Evolutionary conservation across 2,113 vertebrate species (phyloP), one percentile per base, ranked within the genome.

Genomic region (Apeltes quadracus): DNA sequence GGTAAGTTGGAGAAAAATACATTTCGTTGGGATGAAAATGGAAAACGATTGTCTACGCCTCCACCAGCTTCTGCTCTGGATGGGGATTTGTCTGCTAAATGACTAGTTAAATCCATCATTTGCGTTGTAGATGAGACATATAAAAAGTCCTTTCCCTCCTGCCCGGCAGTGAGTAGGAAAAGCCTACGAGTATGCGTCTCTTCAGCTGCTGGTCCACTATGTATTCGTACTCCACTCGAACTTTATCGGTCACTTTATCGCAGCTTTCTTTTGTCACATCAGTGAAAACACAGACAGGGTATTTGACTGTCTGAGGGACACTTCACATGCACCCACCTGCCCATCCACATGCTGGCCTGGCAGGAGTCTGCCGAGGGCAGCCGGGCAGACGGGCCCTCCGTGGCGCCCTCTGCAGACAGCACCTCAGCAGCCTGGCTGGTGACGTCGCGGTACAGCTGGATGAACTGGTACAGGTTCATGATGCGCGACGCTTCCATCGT

Each of bases 391-490:
- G 94, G 81, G 56, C 91, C 95, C 85, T 94, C 93, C 23, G 89
- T 90, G 67, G 92, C 73, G 23, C 86, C 89, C 58, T 88, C 93
- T 74, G 92, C 91, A 25, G 93, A 90, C 76, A 96, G 88, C 13
- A 97, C 95, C 83, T 95, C 95, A 11, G 94, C 92, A 13, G 98
- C 97, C 88, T 99, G 98, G 85, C 93, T 95, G 78, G 95, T 98
- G 90, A 99, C 94, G 84, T 99, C 98, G 68, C 94, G 96, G 88
- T 99, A 98, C 61, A 99, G 95, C 75, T 98, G 97, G 86, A 95
- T 92, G 87, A 99, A 99, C 93, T 99, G 98, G 92, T 98, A 98
- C 41, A 99, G 93, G 90, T 99, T 99, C 96, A 99, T 96, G 89
- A 99, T 98, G 57, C 97, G 93, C 0, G 97, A 96, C 15, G 95